Evolutionary conservation across 2,797 vertebrate genomes (phyloP).

Genomic region (Sebastes jordani): DNA sequence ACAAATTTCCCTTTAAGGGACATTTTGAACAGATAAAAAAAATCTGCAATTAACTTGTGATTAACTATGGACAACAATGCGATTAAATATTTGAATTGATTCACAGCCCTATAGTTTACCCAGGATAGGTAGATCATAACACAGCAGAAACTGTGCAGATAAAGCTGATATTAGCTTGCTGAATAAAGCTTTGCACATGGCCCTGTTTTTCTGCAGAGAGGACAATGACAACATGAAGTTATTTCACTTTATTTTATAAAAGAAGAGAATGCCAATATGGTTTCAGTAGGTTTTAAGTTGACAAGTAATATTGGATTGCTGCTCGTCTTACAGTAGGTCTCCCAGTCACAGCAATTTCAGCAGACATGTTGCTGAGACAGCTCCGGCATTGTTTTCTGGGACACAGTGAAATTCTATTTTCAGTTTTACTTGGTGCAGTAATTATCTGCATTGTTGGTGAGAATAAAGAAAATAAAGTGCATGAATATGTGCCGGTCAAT

Average conservation of each 20-base stretch:
- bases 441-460: slow-evolving; percentile 89
- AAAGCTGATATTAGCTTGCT: not conserved
- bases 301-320: slow-evolving; percentile 69
- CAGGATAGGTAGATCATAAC: not conserved
- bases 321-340: slow-evolving; percentile 78
- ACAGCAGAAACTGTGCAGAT: not conserved
- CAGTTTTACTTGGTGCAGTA: slow-evolving; percentile 88
- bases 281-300: slow-evolving; percentile 61
- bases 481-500: slow-evolving; percentile 90
- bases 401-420: slow-evolving; percentile 88
- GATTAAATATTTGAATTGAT: no score
- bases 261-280: slow-evolving; percentile 37
- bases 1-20: no score
- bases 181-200: not conserved
- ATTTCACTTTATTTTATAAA: slow-evolving; percentile 36
- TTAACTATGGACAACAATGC: no score
- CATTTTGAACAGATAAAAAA: no score
- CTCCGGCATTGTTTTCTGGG: slow-evolving; percentile 83
- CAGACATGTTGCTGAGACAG: slow-evolving; percentile 84
- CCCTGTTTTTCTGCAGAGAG: not conserved
- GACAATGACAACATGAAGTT: slow-evolving; percentile 5
- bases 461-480: slow-evolving; percentile 90
- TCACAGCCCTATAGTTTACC: no score
- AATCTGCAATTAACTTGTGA: accelerated
- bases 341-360: slow-evolving; percentile 76